Base-by-base conservation (phyloP, 2,888 invertebrate species). In the Pharmacophagus antenor region DNA sequence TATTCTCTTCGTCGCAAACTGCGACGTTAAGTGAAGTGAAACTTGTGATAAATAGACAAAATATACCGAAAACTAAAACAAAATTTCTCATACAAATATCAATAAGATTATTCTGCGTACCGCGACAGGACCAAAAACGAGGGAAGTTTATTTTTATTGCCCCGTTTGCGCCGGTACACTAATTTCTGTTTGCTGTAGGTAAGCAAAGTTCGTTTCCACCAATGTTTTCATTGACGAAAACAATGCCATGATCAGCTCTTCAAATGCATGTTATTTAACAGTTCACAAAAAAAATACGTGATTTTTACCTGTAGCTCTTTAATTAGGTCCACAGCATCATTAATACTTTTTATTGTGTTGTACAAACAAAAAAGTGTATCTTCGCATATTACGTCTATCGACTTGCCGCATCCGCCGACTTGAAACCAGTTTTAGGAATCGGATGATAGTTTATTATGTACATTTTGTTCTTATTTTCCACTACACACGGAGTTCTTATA, bases 381-480 rank as follows among this genome's bases (percentile, higher is more conserved):
- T 80, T 75, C 68, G 73, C 75, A 70, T 79, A 76, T 82, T 76
- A 76, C 74, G 72, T 74, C 78, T 81, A 78, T 79, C 71, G 74
- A 56, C 63, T 65, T 63, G 69, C 67, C 76, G 78, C 82, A 80
- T 81, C 80, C 80, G 74, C 68, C 73, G 76, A 67, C 67, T 64
- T 64, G 63, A 58, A 88, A 88, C 89, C 85, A 70, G 89, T 89
- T 88, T 77, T 77, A 65, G 51, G 51, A 71, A 65, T 67, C 84
- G 83, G 81, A 86, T 86, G 80, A 87, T 83, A 76, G 80, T 82
- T 83, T 85, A 82, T 86, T 86, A 80, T 85, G n/a, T 85, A 82
- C 84, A 84, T 85, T 85, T 68, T 77, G 71, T 73, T 44, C 7
- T 27, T 41, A 18, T 44, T 44, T 44, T 37, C n/a, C n/a, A 2